These are phyloP conservation scores for Holcopasites calliopsidis DNA, from an alignment of 1,140 invertebrate genomes.

Conservation along the genomic window DNA sequence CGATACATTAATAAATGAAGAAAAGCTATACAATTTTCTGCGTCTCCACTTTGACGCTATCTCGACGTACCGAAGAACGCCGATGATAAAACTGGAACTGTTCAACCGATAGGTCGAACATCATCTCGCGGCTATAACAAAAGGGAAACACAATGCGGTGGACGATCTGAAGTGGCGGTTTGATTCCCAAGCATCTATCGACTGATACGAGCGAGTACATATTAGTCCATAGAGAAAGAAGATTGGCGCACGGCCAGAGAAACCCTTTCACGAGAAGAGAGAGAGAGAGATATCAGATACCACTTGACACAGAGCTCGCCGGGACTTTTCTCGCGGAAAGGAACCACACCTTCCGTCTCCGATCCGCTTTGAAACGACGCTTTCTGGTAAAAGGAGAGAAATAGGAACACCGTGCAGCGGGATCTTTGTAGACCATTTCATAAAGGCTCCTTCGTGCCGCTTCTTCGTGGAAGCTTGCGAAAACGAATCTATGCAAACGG, in stretches of 20 bases:
- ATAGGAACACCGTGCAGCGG: background rate
- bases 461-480: background rate
- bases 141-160: background rate
- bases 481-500: conserved; percentile 12
- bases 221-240: background rate
- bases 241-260: background rate
- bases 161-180: background rate
- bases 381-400: background rate
- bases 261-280: background rate
- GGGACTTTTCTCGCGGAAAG: background rate
- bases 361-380: background rate
- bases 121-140: background rate
- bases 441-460: background rate
- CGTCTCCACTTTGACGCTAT: no score
- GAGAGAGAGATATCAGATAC: conserved; percentile 3
- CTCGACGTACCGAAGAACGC: background rate
- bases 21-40: no score
- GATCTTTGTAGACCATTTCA: background rate
- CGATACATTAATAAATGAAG: no score
- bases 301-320: conserved; percentile 1
- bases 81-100: background rate
- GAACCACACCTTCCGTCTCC: background rate
- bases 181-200: background rate
- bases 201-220: background rate
- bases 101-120: no score